A percentile compares a stretch with the other conserved stretches of the same genome.
phyloP scores from a whole-genome alignment of 1,140 invertebrate species.

The Atopsyche davidsoni region DNA sequence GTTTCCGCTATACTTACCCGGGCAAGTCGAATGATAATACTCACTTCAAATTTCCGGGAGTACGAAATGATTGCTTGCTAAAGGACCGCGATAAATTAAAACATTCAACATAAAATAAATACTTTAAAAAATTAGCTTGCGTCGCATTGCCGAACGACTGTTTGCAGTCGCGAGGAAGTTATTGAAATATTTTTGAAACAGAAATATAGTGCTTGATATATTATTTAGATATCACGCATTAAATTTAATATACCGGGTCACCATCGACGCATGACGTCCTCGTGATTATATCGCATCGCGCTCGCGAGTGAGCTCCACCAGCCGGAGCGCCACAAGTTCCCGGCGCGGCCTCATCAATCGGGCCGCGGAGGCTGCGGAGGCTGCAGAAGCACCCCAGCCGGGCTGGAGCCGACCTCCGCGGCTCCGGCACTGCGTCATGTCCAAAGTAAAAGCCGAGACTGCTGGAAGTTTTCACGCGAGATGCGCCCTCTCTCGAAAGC shows the following conservation, averaged over 20 bases:
- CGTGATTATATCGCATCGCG: too few species aligned
- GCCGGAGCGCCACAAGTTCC: too few species aligned
- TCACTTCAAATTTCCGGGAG: neutral
- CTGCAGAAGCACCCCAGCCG: conserved; percentile 19
- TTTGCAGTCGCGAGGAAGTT: conserved; percentile 2
- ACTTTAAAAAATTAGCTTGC: neutral
- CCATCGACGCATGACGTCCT: too few species aligned
- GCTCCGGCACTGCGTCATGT: conserved; percentile 24
- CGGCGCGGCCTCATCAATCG: neutral
- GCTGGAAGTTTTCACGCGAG: conserved; percentile 27
- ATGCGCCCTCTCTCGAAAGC: conserved; percentile 27
- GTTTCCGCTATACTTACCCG: too few species aligned
- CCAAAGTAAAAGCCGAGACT: conserved; percentile 23
- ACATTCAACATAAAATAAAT: neutral
- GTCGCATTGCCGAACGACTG: neutral
- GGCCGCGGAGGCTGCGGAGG: neutral
- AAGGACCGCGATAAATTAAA: neutral
- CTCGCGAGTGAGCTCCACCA: too few species aligned
- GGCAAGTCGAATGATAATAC: neutral
- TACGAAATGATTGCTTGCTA: neutral
- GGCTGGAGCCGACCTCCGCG: conserved; percentile 16
- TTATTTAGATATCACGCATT: too few species aligned
- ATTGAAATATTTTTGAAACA: conserved; percentile 6
- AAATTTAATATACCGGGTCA: too few species aligned
- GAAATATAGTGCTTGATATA: too few species aligned